phyloP scores from a whole-genome alignment of 2,888 invertebrate genomes.

The Drosophila mercatorum region DNA sequence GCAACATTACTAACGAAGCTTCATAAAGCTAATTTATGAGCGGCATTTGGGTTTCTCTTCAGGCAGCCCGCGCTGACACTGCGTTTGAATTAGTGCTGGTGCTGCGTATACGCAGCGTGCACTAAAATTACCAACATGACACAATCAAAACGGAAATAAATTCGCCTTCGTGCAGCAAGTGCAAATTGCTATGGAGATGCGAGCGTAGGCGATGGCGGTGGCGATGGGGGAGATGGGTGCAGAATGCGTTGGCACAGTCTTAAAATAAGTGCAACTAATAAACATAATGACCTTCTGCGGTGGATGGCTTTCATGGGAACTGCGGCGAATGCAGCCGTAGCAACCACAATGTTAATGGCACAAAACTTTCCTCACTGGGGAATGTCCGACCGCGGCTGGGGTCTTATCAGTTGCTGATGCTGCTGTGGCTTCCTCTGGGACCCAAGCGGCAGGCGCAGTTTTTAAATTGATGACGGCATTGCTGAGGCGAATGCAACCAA shows the following conservation, averaged over 20 bases:
- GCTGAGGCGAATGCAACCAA: conserved; percentile 18
- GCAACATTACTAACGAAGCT: conserved; percentile 10
- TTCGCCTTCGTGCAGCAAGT: conserved; percentile 58
- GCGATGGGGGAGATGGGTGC: neutral
- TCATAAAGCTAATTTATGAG: conserved; percentile 56
- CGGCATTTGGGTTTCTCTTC: conserved; percentile 10
- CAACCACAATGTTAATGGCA: conserved; percentile 51
- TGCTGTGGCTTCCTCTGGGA: conserved; percentile 17
- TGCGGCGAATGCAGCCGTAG: conserved; percentile 13
- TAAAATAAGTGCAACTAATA: conserved; percentile 67
- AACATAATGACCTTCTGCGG: conserved; percentile 72
- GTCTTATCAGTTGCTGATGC: conserved; percentile 40
- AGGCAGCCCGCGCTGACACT: conserved; percentile 42
- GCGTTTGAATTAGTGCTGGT: conserved; percentile 41
- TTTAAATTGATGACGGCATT: conserved; percentile 74
- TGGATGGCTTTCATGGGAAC: conserved; percentile 18
- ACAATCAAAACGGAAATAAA: conserved; percentile 80
- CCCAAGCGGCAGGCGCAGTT: conserved; percentile 36
- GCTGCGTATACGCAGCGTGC: conserved; percentile 71
- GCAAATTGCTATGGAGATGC: conserved; percentile 49
- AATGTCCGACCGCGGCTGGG: conserved; percentile 33
- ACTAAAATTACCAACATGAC: conserved; percentile 76
- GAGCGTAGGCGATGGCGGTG: neutral
- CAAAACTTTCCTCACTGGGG: conserved; percentile 46
- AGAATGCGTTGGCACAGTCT: conserved; percentile 34